Evolutionary conservation across 2,888 invertebrate genomes (phyloP).

Genomic region (Xestia rhomboidea): DNA sequence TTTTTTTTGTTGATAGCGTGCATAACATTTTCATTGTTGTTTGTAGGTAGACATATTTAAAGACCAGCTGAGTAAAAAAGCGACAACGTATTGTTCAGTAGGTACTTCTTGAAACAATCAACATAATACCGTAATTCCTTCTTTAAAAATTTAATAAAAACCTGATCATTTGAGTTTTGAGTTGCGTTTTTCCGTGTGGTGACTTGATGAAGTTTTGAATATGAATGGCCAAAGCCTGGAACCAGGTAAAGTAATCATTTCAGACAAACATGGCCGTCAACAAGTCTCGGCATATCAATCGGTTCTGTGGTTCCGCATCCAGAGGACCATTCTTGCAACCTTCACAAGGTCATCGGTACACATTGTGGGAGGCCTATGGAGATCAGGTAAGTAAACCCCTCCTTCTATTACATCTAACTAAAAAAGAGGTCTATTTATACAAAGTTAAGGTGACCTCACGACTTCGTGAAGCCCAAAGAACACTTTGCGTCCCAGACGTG

Average conservation of each 20-base stretch:
- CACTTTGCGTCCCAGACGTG: not conserved
- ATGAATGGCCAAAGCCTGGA: not conserved
- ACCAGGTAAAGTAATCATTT: not conserved
- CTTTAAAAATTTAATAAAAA: not conserved
- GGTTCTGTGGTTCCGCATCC: not conserved
- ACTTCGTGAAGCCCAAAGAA: not conserved
- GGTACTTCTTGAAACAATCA: too few relatives aligned
- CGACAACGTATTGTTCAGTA: not conserved
- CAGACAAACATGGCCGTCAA: not conserved
- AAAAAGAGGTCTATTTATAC: not conserved
- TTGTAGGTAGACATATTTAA: slow-evolving; percentile 1
- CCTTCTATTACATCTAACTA: not conserved
- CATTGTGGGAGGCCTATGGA: not conserved
- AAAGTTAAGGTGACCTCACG: not conserved
- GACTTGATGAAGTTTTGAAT: not conserved
- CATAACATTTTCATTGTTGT: slow-evolving; percentile 10
- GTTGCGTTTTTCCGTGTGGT: not conserved
- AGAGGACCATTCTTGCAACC: not conserved
- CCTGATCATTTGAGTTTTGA: not conserved
- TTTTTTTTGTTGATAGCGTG: slow-evolving; percentile 1
- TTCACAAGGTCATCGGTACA: not conserved
- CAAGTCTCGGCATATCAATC: not conserved
- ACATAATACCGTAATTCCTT: not conserved
- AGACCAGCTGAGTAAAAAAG: not conserved
- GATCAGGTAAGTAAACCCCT: not conserved